These are phyloP conservation scores for Morpho achilles DNA, from an alignment of 2,888 invertebrate species.

Conservation along the genomic window DNA sequence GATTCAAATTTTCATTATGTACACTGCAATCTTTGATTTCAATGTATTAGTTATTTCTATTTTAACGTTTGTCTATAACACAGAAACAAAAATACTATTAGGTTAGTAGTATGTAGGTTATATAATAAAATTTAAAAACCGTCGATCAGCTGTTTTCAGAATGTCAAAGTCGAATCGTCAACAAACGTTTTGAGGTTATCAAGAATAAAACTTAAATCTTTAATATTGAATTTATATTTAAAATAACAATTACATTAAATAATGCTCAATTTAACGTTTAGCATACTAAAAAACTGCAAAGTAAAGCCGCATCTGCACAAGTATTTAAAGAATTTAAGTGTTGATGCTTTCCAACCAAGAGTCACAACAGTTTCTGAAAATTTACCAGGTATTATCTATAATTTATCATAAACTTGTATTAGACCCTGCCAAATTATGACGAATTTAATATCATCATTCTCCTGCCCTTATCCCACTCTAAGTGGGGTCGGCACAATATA, in stretches of 20 bases:
- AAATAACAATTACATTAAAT: constrained; percentile 2
- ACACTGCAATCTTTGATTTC: no score
- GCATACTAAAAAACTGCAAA: constrained; percentile 46
- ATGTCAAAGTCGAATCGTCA: constrained; percentile 3
- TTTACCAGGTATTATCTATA: constrained; percentile 18
- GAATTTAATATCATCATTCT: no score
- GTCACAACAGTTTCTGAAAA: constrained; percentile 13
- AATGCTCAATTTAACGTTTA: constrained; percentile 54
- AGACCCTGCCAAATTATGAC: no score
- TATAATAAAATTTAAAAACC: no score
- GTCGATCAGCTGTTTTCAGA: constrained; percentile 13
- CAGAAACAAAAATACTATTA: no score
- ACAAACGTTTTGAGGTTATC: constrained; percentile 1
- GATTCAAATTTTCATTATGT: no score
- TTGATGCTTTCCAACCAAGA: constrained; percentile 8
- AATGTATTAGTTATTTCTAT: no score
- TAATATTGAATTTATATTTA: background rate
- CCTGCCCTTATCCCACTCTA: no score
- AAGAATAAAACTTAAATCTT: background rate
- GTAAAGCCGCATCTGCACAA: constrained; percentile 30
- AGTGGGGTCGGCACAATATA: no score
- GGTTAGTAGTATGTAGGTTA: no score
- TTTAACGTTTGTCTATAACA: no score
- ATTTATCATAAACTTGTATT: no score
- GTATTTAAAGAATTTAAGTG: constrained; percentile 12